Evolutionary conservation across 1,140 invertebrate genomes (phyloP).

Genomic region (Dendroctonus ponderosae): DNA sequence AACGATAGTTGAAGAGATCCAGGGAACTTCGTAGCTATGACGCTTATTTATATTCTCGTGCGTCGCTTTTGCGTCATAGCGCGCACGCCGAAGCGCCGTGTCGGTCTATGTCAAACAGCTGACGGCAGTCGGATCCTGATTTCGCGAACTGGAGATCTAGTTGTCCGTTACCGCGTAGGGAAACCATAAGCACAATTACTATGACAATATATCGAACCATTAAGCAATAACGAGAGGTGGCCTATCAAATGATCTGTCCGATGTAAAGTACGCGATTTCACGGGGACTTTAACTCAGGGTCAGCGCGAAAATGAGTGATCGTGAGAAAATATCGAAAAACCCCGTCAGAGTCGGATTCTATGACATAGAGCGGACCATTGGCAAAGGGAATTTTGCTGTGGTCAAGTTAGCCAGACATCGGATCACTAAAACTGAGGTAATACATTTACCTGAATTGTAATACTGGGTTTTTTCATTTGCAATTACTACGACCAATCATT

Average conservation of each 20-base stretch:
- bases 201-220: conserved; percentile 28
- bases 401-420: conserved; percentile 97
- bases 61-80: conserved; percentile 31
- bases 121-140: conserved; percentile 24
- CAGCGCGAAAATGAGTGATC: conserved; percentile 54
- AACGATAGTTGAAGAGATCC: too few species aligned
- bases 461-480: conserved; percentile 38
- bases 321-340: conserved; percentile 64
- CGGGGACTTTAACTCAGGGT: conserved; percentile 31
- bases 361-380: conserved; percentile 93
- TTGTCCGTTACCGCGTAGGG: background rate
- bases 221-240: conserved; percentile 21
- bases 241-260: background rate
- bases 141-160: conserved; percentile 7
- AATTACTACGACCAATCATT: background rate
- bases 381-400: conserved; percentile 98
- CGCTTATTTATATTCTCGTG: conserved; percentile 23
- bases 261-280: conserved; percentile 5
- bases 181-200: conserved; percentile 3
- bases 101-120: conserved; percentile 25
- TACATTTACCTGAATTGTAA: too few species aligned
- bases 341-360: conserved; percentile 94
- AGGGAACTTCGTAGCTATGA: conserved; percentile 4
- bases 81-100: conserved; percentile 28
- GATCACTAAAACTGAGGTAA: conserved; percentile 97